Percentiles rank a stretch among this genome's conserved stretches.
These are phyloP conservation scores for Trachurus trachurus DNA, from an alignment of 2,797 vertebrate species.

Conservation along the genomic window DNA sequence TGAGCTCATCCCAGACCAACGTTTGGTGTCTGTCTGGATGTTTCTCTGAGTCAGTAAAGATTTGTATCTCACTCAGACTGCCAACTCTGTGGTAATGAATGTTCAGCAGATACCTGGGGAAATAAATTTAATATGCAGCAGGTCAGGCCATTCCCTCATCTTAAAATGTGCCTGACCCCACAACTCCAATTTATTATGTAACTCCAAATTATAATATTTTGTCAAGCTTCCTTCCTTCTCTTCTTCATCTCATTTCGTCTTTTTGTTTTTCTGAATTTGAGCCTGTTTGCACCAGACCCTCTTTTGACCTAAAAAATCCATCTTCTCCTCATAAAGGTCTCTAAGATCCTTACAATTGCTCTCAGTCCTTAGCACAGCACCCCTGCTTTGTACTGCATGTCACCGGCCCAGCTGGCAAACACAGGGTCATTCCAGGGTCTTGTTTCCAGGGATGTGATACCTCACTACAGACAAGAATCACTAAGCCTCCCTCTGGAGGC, in stretches of 20 bases:
- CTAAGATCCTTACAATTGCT: constrained; percentile 30
- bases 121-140: constrained; percentile 41
- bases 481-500: constrained; percentile 78
- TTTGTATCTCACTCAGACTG: constrained; percentile 9
- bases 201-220: background rate
- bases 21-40: background rate
- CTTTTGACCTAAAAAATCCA: background rate
- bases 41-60: background rate
- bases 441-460: constrained; percentile 75
- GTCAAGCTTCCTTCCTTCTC: background rate
- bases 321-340: constrained; percentile 14
- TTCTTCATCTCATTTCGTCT: background rate
- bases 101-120: constrained; percentile 21
- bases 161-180: background rate
- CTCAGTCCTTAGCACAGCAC: constrained; percentile 18
- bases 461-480: constrained; percentile 77
- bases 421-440: constrained; percentile 69
- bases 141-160: constrained; percentile 16
- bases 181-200: too few relatives aligned
- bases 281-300: background rate
- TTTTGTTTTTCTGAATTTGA: background rate
- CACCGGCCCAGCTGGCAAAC: constrained; percentile 62
- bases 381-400: constrained; percentile 40
- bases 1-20: background rate
- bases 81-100: constrained; percentile 23